phyloP scores from a whole-genome alignment of 1,140 invertebrate genomes.

The Zaprionus africanus region DNA sequence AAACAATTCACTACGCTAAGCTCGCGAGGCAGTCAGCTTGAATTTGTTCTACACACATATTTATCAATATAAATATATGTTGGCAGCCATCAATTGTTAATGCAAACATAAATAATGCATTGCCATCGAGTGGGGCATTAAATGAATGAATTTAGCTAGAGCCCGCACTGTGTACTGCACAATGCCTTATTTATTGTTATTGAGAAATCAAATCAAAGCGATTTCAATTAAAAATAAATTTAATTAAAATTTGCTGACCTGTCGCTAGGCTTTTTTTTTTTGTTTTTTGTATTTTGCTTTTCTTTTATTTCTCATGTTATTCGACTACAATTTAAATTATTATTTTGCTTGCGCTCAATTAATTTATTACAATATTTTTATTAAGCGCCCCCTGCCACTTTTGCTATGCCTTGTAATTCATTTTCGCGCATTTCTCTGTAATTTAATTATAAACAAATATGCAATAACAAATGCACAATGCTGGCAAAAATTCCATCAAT shows the following conservation, averaged over 20 bases:
- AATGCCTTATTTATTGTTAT: conserved; percentile 31
- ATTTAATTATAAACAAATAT: conserved; percentile 82
- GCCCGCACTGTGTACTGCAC: background rate
- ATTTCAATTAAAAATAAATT: conserved; percentile 77
- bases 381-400: conserved; percentile 24
- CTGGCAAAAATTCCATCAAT: conserved; percentile 34
- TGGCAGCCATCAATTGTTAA: conserved; percentile 23
- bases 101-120: conserved; percentile 2
- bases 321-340: conserved; percentile 60
- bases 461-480: conserved; percentile 62
- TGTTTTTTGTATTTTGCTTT: conserved; percentile 7
- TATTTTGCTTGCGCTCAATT: conserved; percentile 76
- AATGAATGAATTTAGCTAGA: conserved; percentile 24
- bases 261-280: conserved; percentile 3
- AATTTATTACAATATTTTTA: conserved; percentile 79
- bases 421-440: conserved; percentile 56
- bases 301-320: conserved; percentile 23
- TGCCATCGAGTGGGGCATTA: conserved; percentile 18
- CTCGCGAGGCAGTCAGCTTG: conserved; percentile 23
- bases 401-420: conserved; percentile 35
- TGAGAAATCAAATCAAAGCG: conserved; percentile 65
- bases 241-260: conserved; percentile 69
- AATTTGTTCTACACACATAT: conserved; percentile 11
- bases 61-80: conserved; percentile 15
- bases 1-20: conserved; percentile 30